These are phyloP conservation scores for Yponomeuta plumbellus DNA, from an alignment of 2,888 invertebrate genomes.

Conservation along the genomic window DNA sequence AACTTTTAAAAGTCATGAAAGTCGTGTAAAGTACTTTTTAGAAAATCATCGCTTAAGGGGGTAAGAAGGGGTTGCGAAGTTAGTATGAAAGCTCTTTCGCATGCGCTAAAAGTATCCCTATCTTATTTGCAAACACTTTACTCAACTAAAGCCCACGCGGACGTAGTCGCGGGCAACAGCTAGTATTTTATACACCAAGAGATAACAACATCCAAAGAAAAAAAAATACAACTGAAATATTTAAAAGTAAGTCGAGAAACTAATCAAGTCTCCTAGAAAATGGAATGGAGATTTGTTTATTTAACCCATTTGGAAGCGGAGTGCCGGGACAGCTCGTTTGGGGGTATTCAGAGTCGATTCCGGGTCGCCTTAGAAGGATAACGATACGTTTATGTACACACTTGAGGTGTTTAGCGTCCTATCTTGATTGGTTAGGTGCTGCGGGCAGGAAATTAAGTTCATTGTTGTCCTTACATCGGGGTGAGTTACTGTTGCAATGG, in stretches of 20 bases:
- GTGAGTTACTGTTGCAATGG: too few species aligned
- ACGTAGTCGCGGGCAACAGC: too few species aligned
- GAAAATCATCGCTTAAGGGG: too few species aligned
- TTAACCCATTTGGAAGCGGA: neutral
- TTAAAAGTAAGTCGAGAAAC: neutral
- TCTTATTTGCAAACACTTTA: too few species aligned
- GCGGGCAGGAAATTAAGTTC: neutral
- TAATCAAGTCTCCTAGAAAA: neutral
- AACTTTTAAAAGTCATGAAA: too few species aligned
- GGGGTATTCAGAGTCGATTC: neutral
- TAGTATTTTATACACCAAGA: neutral
- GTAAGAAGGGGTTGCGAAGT: too few species aligned
- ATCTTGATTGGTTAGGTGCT: neutral
- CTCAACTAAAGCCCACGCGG: too few species aligned
- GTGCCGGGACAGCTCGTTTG: neutral
- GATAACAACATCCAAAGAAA: neutral
- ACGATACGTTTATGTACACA: conserved; percentile 3
- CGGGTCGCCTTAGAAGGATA: neutral
- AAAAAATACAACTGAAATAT: neutral
- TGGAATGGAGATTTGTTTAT: neutral
- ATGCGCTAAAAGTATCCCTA: too few species aligned
- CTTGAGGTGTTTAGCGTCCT: neutral
- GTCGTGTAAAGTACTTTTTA: too few species aligned
- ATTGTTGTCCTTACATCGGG: neutral
- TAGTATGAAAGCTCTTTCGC: too few species aligned